A percentile compares a stretch with the other conserved stretches of the same genome.
phyloP scores from a whole-genome alignment of 2,888 invertebrate genomes.

The Lasioglossum malachurum region DNA sequence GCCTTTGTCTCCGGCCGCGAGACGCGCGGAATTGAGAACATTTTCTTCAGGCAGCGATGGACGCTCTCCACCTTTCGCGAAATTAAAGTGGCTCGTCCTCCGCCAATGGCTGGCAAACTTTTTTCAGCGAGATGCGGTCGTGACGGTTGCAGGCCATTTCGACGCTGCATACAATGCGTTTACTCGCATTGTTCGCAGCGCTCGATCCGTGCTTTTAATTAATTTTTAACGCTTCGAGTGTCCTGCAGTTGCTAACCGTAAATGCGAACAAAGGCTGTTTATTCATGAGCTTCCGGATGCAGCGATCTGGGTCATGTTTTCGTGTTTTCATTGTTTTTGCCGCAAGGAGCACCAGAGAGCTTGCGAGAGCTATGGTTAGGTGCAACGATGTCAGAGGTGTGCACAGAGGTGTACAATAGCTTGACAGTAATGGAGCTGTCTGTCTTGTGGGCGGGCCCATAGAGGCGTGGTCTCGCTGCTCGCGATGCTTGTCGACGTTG shows the following conservation, averaged over 20 bases:
- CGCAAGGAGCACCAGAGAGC: neutral
- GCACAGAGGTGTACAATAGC: neutral
- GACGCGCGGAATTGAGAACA: constrained; percentile 35
- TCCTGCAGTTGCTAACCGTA: neutral
- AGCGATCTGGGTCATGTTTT: neutral
- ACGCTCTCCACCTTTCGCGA: constrained; percentile 10
- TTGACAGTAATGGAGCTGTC: neutral
- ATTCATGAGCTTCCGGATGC: neutral
- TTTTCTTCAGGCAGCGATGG: constrained; percentile 22
- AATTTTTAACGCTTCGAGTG: constrained; percentile 2
- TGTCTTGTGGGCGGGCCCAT: neutral
- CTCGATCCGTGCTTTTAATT: neutral
- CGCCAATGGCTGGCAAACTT: neutral
- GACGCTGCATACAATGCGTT: neutral
- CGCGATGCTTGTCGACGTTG: no score
- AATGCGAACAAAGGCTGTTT: neutral
- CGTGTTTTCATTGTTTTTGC: neutral
- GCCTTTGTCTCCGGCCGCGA: constrained; percentile 13
- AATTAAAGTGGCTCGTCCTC: constrained; percentile 50
- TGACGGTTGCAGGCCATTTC: neutral
- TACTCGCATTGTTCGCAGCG: neutral
- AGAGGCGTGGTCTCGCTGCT: neutral
- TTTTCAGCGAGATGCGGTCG: neutral
- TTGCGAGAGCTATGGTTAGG: neutral
- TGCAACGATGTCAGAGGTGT: neutral